Base-by-base conservation (phyloP, 1,140 invertebrate species). In the Drosophila paulistorum region DNA sequence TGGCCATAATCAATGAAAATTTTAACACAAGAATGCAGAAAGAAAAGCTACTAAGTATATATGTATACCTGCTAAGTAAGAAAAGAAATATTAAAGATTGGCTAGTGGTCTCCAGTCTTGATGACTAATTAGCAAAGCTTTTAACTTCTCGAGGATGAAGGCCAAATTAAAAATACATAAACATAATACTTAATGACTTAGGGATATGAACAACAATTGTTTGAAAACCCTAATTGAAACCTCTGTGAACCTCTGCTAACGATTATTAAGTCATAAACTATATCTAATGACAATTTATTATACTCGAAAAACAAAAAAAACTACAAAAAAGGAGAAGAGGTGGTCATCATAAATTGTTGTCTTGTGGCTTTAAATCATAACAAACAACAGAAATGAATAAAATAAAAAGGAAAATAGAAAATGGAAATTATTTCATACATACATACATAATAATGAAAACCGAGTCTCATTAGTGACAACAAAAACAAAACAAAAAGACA, bases 211-310 rank as follows among this genome's bases (percentile, higher is more conserved):
- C 37, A 51, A 51, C 17, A 23, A 51, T 23, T 51, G 45, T 10
- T 30, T 20, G 10, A 51, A 23, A 48, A 51, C 17, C 45, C 11
- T 51, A 51, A 51, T n/a, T 23, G 17, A 79, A 79, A 89, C 35
- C 35, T 77, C 70, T 66, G 83, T 64, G 77, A 87, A 71, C 77
- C 84, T 86, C 84, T 68, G 9, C 45, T 51, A 81, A 87, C 80
- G 66, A 84, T 87, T 90, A 87, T 87, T 84, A 81, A 89, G 85
- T 87, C 85, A 87, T 87, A 87, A 89, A 89, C 84, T 90, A 90
- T 84, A 81, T 85, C 81, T 89, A 89, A 89, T 90, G 77, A 90
- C 84, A 81, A 81, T 87, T 87, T 87, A 84, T 90, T 77, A 74
- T 77, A 89, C 80, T 89, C 66, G 79, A 79, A 79, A 77, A 76